These are phyloP conservation scores for Sebastes taczanowskii DNA, from an alignment of 2,797 vertebrate genomes.

Conservation along the genomic window DNA sequence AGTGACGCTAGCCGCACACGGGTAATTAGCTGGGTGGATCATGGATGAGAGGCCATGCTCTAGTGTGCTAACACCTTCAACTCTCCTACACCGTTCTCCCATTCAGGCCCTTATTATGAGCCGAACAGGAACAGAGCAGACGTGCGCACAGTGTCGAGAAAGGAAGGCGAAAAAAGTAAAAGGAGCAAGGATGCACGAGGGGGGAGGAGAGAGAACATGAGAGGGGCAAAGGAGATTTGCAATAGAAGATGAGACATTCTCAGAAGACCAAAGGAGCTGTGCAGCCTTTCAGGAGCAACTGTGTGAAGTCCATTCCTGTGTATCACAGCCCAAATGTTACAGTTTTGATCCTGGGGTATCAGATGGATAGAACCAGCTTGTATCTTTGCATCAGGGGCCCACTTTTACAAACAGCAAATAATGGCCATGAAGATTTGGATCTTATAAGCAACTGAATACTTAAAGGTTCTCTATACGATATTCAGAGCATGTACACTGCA, in stretches of 20 bases:
- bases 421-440: not conserved
- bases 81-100: slow-evolving; percentile 26
- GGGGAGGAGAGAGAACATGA: slow-evolving; percentile 24
- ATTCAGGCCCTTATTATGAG: slow-evolving; percentile 64
- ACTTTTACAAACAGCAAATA: slow-evolving; percentile 1
- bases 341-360: slow-evolving; percentile 47
- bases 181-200: slow-evolving; percentile 25
- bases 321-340: slow-evolving; percentile 51
- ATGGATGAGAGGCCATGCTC: slow-evolving; percentile 65
- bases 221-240: slow-evolving; percentile 30
- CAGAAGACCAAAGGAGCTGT: slow-evolving; percentile 53
- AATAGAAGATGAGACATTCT: slow-evolving; percentile 54
- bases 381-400: slow-evolving; percentile 10
- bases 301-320: slow-evolving; percentile 46
- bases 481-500: no score
- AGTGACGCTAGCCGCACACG: slow-evolving; percentile 31
- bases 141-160: not conserved
- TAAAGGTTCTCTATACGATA: no score
- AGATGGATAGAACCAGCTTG: slow-evolving; percentile 13
- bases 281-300: slow-evolving; percentile 39
- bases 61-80: slow-evolving; percentile 64
- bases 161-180: slow-evolving; percentile 2
- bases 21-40: slow-evolving; percentile 78
- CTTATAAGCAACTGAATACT: not conserved
- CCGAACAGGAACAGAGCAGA: slow-evolving; percentile 20